Base-by-base conservation (phyloP, 1,140 invertebrate genomes). In the Panagrolaimus sp. region DNA sequence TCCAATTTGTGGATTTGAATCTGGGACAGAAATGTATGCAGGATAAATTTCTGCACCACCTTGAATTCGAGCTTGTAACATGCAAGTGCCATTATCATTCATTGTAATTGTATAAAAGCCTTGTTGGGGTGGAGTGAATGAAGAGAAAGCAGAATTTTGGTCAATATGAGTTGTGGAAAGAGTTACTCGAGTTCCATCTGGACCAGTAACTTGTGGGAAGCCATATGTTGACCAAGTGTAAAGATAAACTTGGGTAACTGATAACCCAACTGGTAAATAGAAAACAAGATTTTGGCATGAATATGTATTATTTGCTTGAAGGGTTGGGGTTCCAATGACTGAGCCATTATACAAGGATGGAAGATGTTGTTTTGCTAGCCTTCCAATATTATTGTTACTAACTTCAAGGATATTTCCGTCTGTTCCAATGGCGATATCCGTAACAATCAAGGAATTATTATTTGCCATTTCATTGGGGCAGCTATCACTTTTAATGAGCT, bases 31-130 rank as follows among this genome's bases (percentile, higher is more conserved):
- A 15, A 64, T 43, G 10, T 64, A 64, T 32, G 17, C 63, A 1
- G 38, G 32, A 28, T 64, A 64, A 43, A 64, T 17, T 43, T 64
- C 63, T 28, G 63, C 63, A 28, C 63, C 63, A 43, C 63, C 63
- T 43, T 43, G 28, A 12, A 32, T 9, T 1, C 63, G 63, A 1
- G 28, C 14, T 64, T 64, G 63, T 43, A 43, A 64, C 17, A 43
- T 43, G 17, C 63, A 64, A 28, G 17, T 43, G 28, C 28, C 43
- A 4, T 1, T 5, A 38, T 32, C 63, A 21, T 43, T 43, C 15
- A 64, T 14, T 24, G 28, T 64, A 28, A 64, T 3, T 15, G 63
- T 64, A 17, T 64, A 64, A 12, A 64, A 24, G 28, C 63, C 63
- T 32, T 64, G 38, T n/a, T 58, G 21, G 14, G 21, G 21, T 0